These are phyloP conservation scores for Pterostichus madidus DNA, from an alignment of 2,888 invertebrate genomes.

Conservation along the genomic window DNA sequence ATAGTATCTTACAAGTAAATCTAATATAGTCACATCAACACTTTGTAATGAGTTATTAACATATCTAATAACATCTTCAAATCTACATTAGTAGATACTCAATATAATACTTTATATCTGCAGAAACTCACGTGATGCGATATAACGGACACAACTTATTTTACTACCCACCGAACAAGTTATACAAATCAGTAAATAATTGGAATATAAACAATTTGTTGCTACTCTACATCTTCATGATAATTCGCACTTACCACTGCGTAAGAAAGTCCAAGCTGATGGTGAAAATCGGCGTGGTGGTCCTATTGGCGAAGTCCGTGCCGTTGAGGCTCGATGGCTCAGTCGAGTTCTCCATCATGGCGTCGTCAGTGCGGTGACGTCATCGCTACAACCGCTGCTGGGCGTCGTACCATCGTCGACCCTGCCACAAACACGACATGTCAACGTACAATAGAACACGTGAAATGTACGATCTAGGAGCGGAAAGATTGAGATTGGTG, in stretches of 20 bases:
- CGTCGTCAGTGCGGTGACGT: constrained; percentile 68
- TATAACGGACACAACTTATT: no score
- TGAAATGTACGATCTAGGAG: background rate
- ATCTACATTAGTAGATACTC: no score
- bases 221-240: background rate
- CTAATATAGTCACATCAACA: no score
- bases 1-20: no score
- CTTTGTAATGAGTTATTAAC: no score
- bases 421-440: constrained; percentile 5
- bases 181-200: no score
- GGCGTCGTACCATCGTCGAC: constrained; percentile 4
- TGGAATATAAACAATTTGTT: no score
- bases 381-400: constrained; percentile 70
- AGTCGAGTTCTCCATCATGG: constrained; percentile 74
- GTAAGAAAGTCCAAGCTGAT: constrained; percentile 88
- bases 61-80: no score
- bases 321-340: constrained; percentile 73
- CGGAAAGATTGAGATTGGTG: background rate
- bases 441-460: background rate
- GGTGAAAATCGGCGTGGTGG: constrained; percentile 85
- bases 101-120: no score
- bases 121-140: no score
- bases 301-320: constrained; percentile 81
- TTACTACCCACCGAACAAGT: no score
- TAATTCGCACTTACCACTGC: constrained; percentile 83